Percentiles rank a stretch among this genome's conserved stretches.
phyloP scores from a whole-genome alignment of 2,113 vertebrate species.

The Recurvirostra avosetta region DNA sequence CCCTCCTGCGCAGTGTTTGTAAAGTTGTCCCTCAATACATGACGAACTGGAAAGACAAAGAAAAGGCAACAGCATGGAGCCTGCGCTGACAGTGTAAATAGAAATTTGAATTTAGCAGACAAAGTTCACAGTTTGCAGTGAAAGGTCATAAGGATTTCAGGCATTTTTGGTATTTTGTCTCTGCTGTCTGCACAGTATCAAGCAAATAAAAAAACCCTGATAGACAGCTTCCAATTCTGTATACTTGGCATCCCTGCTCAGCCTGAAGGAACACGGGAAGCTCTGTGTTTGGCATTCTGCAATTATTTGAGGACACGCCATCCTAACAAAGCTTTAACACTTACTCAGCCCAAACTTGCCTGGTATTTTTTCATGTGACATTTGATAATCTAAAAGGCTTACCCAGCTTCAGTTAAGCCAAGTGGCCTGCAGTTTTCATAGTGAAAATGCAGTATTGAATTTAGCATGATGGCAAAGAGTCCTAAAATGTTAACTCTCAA shows the following conservation, averaged over 20 bases:
- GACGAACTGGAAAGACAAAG: slow-evolving; percentile 4
- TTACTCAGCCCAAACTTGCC: neutral
- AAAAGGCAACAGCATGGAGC: slow-evolving; percentile 8
- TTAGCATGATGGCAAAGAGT: neutral
- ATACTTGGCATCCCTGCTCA: slow-evolving; percentile 32
- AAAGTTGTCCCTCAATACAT: neutral
- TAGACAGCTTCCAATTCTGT: slow-evolving; percentile 46
- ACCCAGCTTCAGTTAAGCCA: neutral
- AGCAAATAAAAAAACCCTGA: neutral
- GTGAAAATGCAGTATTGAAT: neutral
- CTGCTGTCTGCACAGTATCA: slow-evolving; percentile 50
- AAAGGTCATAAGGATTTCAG: slow-evolving; percentile 56
- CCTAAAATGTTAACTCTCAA: neutral
- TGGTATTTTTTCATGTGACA: neutral
- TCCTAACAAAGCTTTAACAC: slow-evolving; percentile 27
- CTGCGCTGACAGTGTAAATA: slow-evolving; percentile 1
- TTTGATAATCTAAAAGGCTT: neutral
- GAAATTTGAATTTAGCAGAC: neutral
- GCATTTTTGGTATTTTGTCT: slow-evolving; percentile 58
- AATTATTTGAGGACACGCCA: slow-evolving; percentile 28
- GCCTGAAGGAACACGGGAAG: slow-evolving; percentile 43
- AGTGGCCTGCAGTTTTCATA: neutral
- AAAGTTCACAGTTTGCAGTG: slow-evolving; percentile 61
- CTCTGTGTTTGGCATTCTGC: slow-evolving; percentile 13
- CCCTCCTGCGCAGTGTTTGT: neutral